Percentiles rank a stretch among this genome's conserved stretches.
phyloP scores from a whole-genome alignment of 2,888 invertebrate genomes.

The Ichneumoninae sp. region DNA sequence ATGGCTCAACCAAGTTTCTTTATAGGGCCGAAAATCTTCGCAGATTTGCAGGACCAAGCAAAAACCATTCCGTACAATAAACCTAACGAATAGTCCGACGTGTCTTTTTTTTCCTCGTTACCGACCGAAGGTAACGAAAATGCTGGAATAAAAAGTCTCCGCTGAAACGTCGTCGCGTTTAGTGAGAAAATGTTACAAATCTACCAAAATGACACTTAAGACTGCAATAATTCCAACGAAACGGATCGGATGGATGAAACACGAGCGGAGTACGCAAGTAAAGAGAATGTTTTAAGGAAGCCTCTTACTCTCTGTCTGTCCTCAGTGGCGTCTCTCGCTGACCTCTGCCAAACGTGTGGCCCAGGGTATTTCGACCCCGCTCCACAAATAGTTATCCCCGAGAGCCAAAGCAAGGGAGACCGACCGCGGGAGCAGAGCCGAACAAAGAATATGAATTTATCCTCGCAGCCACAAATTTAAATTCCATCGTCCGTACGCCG shows the following conservation, averaged over 20 bases:
- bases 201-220: background rate
- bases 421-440: constrained; percentile 16
- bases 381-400: constrained; percentile 59
- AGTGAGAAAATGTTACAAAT: background rate
- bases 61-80: background rate
- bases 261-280: constrained; percentile 5
- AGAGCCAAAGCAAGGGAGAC: constrained; percentile 22
- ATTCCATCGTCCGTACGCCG: constrained; percentile 26
- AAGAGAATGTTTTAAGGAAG: constrained; percentile 53
- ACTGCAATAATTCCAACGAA: constrained; percentile 13
- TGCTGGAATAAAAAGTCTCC: too few relatives aligned
- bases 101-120: too few relatives aligned
- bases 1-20: background rate
- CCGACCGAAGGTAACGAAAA: too few relatives aligned
- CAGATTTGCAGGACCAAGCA: background rate
- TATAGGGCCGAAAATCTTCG: background rate
- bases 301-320: constrained; percentile 46
- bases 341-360: constrained; percentile 58
- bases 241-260: constrained; percentile 24
- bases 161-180: too few relatives aligned
- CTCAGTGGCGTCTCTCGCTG: constrained; percentile 51
- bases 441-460: constrained; percentile 63
- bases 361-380: constrained; percentile 60
- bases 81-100: background rate
- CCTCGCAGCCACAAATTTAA: constrained; percentile 44